A percentile compares a stretch with the other conserved stretches of the same genome.
These are phyloP conservation scores for Habroteleia sp. DNA, from an alignment of 2,888 invertebrate genomes.

Conservation along the genomic window DNA sequence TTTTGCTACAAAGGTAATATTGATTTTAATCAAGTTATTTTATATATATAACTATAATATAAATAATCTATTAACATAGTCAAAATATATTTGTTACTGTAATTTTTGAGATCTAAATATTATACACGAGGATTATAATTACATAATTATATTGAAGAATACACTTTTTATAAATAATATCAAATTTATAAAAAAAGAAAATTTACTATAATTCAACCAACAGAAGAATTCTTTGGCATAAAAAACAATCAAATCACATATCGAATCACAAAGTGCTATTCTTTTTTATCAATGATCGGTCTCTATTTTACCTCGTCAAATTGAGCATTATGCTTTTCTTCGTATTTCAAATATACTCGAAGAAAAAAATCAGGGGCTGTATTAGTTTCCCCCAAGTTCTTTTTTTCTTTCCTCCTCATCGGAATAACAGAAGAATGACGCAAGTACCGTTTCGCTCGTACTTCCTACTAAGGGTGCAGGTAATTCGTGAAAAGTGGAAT, in stretches of 20 bases:
- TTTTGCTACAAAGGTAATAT: too few relatives aligned
- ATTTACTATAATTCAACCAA: too few relatives aligned
- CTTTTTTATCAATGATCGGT: slow-evolving; percentile 52
- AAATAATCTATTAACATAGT: too few relatives aligned
- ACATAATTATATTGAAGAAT: too few relatives aligned
- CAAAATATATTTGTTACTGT: too few relatives aligned
- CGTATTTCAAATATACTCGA: slow-evolving; percentile 60
- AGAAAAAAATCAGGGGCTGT: slow-evolving; percentile 59
- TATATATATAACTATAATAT: too few relatives aligned
- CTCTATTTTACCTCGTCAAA: slow-evolving; percentile 59
- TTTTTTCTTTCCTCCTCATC: slow-evolving; percentile 60
- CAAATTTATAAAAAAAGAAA: too few relatives aligned
- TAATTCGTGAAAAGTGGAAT: slow-evolving; percentile 76
- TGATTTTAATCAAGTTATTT: too few relatives aligned
- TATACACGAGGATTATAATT: too few relatives aligned
- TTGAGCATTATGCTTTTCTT: slow-evolving; percentile 63
- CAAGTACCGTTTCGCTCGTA: slow-evolving; percentile 68
- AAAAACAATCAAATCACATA: slow-evolving; percentile 44
- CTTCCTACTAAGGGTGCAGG: slow-evolving; percentile 66
- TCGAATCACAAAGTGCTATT: slow-evolving; percentile 51
- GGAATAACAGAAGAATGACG: slow-evolving; percentile 66
- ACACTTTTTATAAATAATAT: too few relatives aligned
- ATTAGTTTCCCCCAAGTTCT: slow-evolving; percentile 60
- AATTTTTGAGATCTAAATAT: too few relatives aligned
- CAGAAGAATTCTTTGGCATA: too few relatives aligned